Percentiles rank a stretch among this genome's conserved stretches.
phyloP scores from a whole-genome alignment of 2,797 vertebrate species.

The Gallinago solitaria region DNA sequence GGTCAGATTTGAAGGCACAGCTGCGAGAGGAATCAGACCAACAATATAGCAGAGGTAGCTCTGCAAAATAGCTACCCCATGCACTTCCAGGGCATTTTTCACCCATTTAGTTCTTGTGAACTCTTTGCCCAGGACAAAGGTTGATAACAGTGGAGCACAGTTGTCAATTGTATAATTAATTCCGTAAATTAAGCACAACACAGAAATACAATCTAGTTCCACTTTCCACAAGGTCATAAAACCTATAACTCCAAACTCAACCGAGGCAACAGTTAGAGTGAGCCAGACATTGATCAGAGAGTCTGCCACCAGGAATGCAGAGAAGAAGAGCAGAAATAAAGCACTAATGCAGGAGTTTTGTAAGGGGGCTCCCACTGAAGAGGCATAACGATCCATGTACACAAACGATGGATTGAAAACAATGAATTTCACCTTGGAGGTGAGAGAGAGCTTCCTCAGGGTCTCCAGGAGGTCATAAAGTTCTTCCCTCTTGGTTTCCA shows the following conservation, averaged over 20 bases:
- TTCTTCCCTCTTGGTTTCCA: conserved; percentile 97
- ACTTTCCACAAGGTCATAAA: conserved; percentile 99
- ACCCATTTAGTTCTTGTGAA: conserved; percentile 98
- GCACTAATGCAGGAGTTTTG: conserved; percentile 97
- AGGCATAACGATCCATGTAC: conserved; percentile 96
- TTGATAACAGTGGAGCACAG: conserved; percentile 93
- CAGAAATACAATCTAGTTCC: conserved; percentile 96
- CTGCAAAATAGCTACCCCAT: conserved; percentile 96
- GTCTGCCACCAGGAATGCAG: conserved; percentile 93
- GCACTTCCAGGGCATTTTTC: conserved; percentile 93
- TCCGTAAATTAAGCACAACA: conserved; percentile 95
- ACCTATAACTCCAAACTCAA: conserved; percentile 96
- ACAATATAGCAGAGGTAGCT: conserved; percentile 94
- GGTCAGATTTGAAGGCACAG: conserved; percentile 97
- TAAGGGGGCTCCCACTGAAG: conserved; percentile 93
- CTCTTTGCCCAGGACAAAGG: conserved; percentile 93
- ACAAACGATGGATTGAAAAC: conserved; percentile 99
- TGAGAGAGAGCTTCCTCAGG: conserved; percentile 92
- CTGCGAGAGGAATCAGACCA: conserved; percentile 92
- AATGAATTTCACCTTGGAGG: conserved; percentile 96
- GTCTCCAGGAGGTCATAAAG: conserved; percentile 97
- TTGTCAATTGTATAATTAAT: conserved; percentile 96
- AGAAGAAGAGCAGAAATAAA: conserved; percentile 96
- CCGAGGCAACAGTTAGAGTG: conserved; percentile 92
- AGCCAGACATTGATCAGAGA: conserved; percentile 96